phyloP scores from a whole-genome alignment of 2,888 invertebrate species.

The Drosophila hamatofila region DNA sequence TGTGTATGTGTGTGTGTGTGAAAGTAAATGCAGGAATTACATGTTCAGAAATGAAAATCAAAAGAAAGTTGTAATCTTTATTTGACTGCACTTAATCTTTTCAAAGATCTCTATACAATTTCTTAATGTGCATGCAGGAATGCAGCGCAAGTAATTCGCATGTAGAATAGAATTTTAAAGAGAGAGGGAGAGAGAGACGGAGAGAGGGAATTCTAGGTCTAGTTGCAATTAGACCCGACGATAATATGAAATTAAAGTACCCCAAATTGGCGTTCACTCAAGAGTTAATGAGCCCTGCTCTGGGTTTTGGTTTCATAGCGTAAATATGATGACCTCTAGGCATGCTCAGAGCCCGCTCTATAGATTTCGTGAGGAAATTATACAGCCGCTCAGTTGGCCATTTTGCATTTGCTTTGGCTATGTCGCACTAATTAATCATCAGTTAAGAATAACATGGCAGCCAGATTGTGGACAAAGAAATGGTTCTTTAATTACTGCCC shows the following conservation, averaged over 20 bases:
- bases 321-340: slow-evolving; percentile 64
- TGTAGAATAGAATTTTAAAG: slow-evolving; percentile 21
- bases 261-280: slow-evolving; percentile 65
- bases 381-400: slow-evolving; percentile 36
- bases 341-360: slow-evolving; percentile 54
- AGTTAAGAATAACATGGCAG: slow-evolving; percentile 65
- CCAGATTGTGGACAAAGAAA: slow-evolving; percentile 59
- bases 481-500: slow-evolving; percentile 59
- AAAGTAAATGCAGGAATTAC: neutral
- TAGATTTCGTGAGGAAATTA: slow-evolving; percentile 70
- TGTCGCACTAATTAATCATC: slow-evolving; percentile 76
- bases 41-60: neutral
- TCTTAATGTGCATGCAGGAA: slow-evolving; percentile 32
- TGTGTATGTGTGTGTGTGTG: neutral
- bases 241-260: slow-evolving; percentile 68
- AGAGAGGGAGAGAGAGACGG: neutral
- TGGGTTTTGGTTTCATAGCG: slow-evolving; percentile 33
- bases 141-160: slow-evolving; percentile 55
- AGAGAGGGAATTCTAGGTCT: slow-evolving; percentile 19
- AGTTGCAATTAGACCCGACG: slow-evolving; percentile 68
- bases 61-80: neutral
- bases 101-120: slow-evolving; percentile 2
- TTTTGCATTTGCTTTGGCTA: slow-evolving; percentile 35
- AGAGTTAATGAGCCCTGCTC: slow-evolving; percentile 46
- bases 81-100: neutral